Evolutionary conservation across 2,888 invertebrate species (phyloP), one percentile per base, ranked within the genome.

Genomic region (Leptinotarsa tumamoca): DNA sequence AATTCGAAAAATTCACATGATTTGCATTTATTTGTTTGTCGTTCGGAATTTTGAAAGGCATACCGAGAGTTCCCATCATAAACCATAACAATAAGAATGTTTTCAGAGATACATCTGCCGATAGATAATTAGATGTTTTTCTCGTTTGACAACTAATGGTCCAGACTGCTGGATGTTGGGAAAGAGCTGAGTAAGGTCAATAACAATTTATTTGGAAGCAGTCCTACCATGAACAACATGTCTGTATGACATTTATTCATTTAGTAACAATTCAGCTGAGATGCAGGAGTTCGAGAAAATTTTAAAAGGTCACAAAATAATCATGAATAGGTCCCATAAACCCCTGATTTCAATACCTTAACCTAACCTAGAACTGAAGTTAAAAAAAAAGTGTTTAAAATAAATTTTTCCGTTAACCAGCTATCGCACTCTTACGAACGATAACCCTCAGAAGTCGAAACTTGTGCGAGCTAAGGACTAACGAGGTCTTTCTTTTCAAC

Each of bases 11-110:
- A 71, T 71, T 71, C 71, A 43, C 71, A 71, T 43, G 50, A 71
- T 71, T 71, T 71, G 61, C 71, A 71, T 71, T 49, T 61, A 61
- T 61, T 61, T 56, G 61, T 70, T 70, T 70, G 69, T 52, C 27
- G 71, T 49, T 21, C 61, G 61, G 23, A 52, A 50, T 33, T 61
- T 71, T 17, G n/a, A 50, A 71, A 71, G 49, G 58, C 17, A 33
- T n/a, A 63, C 27, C 63, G 17, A 63, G 63, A 15, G 63, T 43
- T 63, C 63, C 63, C 63, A 63, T 63, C 63, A 63, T 63, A 63
- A 43, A 63, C n/a, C 63, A 63, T 63, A 63, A 63, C 63, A 63
- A 63, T 63, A 63, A 63, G 63, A 63, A 63, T 63, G 63, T 63
- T 33, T 63, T 63, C 33, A 43, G 58, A 63, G 63, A 63, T 43